These are phyloP conservation scores for Calyptommatus sinebrachiatus DNA, from an alignment of 2,113 vertebrate genomes.

Conservation along the genomic window DNA sequence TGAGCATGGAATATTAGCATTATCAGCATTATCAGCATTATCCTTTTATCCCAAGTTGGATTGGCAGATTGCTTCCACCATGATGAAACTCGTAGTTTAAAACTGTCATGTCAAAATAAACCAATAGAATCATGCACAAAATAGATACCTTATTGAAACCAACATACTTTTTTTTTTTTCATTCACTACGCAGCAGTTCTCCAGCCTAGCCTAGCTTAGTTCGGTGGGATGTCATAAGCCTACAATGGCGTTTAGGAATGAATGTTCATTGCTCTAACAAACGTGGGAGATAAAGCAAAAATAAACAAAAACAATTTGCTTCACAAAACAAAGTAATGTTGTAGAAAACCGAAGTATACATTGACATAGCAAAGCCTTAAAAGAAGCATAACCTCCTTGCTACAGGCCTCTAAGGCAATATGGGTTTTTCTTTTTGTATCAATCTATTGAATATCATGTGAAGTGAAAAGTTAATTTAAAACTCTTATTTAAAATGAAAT, in stretches of 20 bases:
- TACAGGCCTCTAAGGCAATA: slow-evolving; percentile 3
- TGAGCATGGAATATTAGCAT: too few species aligned
- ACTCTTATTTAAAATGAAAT: slow-evolving; percentile 10
- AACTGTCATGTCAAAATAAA: neutral
- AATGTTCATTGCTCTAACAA: too few species aligned
- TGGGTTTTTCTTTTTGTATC: neutral
- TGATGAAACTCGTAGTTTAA: too few species aligned
- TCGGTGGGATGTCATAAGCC: too few species aligned
- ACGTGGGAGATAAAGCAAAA: too few species aligned
- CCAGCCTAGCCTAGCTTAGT: too few species aligned
- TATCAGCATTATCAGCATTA: too few species aligned
- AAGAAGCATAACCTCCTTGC: slow-evolving; percentile 7
- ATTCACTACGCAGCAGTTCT: neutral
- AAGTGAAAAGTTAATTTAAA: neutral
- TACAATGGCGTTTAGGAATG: too few species aligned
- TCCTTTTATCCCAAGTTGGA: too few species aligned
- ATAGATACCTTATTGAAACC: neutral
- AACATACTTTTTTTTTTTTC: neutral
- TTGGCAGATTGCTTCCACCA: too few species aligned
- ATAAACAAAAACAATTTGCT: neutral
- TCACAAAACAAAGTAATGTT: neutral
- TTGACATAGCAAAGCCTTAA: slow-evolving; percentile 1
- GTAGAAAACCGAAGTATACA: slow-evolving; percentile 14
- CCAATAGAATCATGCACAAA: neutral
- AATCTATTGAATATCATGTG: slow-evolving; percentile 24